Base-by-base conservation (phyloP, 2,888 invertebrate genomes). In the Drosophila tripunctata region DNA sequence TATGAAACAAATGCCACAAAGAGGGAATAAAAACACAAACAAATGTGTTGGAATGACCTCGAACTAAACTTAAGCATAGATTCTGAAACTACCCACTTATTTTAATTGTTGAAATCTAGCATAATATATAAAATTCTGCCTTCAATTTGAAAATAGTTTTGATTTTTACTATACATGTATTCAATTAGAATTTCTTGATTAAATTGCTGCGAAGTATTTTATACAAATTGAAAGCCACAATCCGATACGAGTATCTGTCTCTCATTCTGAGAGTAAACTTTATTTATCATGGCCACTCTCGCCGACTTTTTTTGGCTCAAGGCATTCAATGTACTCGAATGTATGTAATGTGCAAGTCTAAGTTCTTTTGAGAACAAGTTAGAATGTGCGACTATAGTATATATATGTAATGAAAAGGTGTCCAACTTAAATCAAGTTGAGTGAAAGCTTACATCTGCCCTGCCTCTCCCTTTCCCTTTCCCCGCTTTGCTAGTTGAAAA, bases 341-440 rank as follows among this genome's bases (percentile, higher is more conserved):
- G 45, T 21, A 14, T 58, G 67, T 24, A 40, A 57, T 66, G 51
- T 35, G 48, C 22, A 33, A 52, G 51, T 40, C 60, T 30, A 19
- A 27, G 36, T 41, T 67, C 21, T 24, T 47, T 41, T 31, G 31
- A 52, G n/a, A 35, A 33, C 19, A 44, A 55, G 35, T 0, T 10
- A 4, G 24, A 52, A 43, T 54, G 21, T 43, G 15, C 30, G 21
- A 52, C 19, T 52, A 14, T 14, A 47, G 30, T n/a, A n/a, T n/a
- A n/a, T n/a, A n/a, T n/a, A n/a, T n/a, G 44, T 47, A 60, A 63
- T 58, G 52, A 56, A 74, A 73, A 63, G 73, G 47, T 52, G 48
- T 14, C 56, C 63, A 68, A 24, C 33, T 40, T 52, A 78, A 56
- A 57, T 43, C 50, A 47, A 60, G 64, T 51, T 64, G 63, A 64